phyloP scores from a whole-genome alignment of 2,113 vertebrate species.

The Sorex araneus region DNA sequence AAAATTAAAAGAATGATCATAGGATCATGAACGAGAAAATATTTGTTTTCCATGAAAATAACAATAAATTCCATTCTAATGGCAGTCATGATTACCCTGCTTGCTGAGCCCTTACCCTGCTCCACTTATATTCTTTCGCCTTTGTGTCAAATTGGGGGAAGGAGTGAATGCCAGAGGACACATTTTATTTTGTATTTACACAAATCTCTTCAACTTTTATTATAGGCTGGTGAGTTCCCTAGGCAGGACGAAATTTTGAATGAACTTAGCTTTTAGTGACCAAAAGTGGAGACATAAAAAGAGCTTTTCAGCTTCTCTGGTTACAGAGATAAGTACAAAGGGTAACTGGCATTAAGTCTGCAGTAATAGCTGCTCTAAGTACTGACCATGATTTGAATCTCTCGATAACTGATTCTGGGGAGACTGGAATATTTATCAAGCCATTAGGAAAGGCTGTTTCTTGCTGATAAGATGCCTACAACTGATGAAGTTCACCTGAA shows the following conservation, averaged over 20 bases:
- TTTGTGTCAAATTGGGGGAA: conserved; percentile 18
- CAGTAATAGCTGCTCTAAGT: conserved; percentile 87
- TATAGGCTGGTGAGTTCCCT: conserved; percentile 68
- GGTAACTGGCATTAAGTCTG: conserved; percentile 85
- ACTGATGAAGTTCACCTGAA: conserved; percentile 88
- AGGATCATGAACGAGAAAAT: neutral
- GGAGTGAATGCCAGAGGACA: conserved; percentile 45
- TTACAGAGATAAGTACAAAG: conserved; percentile 90
- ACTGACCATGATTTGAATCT: conserved; percentile 89
- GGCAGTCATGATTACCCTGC: too few species aligned
- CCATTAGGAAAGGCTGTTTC: conserved; percentile 88
- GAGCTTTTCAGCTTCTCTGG: conserved; percentile 85
- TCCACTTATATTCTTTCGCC: conserved; percentile 16
- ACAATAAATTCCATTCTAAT: neutral
- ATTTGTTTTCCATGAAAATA: conserved; percentile 46
- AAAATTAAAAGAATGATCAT: neutral
- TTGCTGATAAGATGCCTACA: conserved; percentile 90
- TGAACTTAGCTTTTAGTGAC: conserved; percentile 84
- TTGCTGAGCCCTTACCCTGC: neutral
- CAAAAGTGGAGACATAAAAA: conserved; percentile 87
- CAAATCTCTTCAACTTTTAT: conserved; percentile 59
- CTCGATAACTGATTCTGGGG: conserved; percentile 85
- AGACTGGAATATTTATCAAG: conserved; percentile 90
- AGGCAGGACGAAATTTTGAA: conserved; percentile 80
- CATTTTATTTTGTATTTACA: conserved; percentile 78